Conservation (phyloP, 1,140 invertebrate species). For the Triops longicaudatus region DNA sequence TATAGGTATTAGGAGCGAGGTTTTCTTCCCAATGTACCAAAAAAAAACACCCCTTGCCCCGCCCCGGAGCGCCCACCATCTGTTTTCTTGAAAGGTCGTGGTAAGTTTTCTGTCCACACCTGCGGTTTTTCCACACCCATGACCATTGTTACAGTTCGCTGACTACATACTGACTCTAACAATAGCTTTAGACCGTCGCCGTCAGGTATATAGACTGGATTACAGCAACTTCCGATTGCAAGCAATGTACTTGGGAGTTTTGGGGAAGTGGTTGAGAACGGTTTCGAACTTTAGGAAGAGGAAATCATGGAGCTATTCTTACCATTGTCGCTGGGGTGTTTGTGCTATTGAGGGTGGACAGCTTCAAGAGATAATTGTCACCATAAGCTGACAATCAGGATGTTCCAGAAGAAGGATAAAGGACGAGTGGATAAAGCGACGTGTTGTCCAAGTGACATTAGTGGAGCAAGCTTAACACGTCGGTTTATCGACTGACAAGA, state of each 20-base stretch:
- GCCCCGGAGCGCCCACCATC: not conserved
- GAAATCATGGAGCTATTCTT: too few species aligned
- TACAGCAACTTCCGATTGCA: not conserved
- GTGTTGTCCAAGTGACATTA: too few species aligned
- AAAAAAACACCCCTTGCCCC: not conserved
- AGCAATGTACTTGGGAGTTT: not conserved
- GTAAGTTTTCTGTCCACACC: constrained; percentile 10
- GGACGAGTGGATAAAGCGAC: too few species aligned
- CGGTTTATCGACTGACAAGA: too few species aligned
- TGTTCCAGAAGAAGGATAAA: too few species aligned
- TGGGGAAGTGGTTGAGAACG: too few species aligned
- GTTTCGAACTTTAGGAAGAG: too few species aligned
- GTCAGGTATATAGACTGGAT: not conserved
- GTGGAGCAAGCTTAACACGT: too few species aligned
- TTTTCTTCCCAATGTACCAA: not conserved
- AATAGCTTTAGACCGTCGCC: not conserved
- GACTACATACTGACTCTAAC: not conserved
- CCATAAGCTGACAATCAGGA: too few species aligned
- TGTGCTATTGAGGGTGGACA: too few species aligned
- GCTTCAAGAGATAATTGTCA: too few species aligned
- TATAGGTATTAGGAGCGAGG: not conserved
- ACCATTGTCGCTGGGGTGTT: too few species aligned
- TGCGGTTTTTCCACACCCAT: not conserved
- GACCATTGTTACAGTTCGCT: not conserved
- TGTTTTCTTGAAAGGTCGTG: not conserved